Conservation (phyloP, 2,888 invertebrate species). For the Tuberolachnus salignus region DNA sequence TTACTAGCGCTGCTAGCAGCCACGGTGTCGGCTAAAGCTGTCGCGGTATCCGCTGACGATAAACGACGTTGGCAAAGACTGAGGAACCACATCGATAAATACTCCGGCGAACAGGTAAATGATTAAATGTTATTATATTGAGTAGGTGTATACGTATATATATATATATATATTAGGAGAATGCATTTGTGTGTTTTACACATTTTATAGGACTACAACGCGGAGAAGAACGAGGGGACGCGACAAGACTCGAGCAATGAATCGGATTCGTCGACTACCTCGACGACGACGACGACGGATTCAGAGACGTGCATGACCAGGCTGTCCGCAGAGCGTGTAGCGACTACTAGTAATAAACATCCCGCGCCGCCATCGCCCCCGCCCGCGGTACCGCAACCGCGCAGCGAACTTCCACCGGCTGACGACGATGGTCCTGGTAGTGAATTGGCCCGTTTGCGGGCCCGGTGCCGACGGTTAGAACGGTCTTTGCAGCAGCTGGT, state of each 20-base stretch:
- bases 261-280: background rate
- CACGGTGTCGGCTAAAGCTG: slow-evolving; percentile 40
- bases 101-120: background rate
- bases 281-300: slow-evolving; percentile 5
- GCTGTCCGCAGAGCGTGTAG: too few species aligned
- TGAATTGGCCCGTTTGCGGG: slow-evolving; percentile 30
- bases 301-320: slow-evolving; percentile 15
- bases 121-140: too few species aligned
- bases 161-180: background rate
- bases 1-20: slow-evolving; percentile 22
- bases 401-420: background rate
- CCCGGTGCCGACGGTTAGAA: slow-evolving; percentile 27
- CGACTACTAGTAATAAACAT: background rate
- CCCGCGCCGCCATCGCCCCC: background rate
- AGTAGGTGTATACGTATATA: too few species aligned
- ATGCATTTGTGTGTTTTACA: too few species aligned
- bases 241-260: background rate
- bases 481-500: slow-evolving; percentile 36
- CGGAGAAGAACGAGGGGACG: background rate
- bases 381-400: background rate
- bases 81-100: slow-evolving; percentile 11
- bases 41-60: slow-evolving; percentile 20
- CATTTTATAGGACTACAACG: background rate
- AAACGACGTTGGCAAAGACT: slow-evolving; percentile 23
- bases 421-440: background rate